phyloP scores from a whole-genome alignment of 2,888 invertebrate genomes.

The Panopea generosa region DNA sequence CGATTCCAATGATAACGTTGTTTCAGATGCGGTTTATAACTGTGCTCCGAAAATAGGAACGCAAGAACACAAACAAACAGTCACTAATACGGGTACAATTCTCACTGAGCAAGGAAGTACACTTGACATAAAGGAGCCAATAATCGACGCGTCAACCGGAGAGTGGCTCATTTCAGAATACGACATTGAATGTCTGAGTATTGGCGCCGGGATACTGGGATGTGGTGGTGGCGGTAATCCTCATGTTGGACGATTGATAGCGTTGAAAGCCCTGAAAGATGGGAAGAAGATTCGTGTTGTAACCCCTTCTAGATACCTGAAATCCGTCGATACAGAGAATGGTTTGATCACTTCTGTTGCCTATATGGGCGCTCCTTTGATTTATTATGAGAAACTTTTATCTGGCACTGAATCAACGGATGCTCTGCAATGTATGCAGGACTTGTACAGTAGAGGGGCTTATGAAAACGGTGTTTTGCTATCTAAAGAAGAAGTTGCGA shows the following conservation, averaged over 20 bases:
- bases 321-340: constrained; percentile 53
- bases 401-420: constrained; percentile 65
- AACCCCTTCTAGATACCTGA: constrained; percentile 68
- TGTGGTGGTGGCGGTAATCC: constrained; percentile 83
- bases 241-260: constrained; percentile 72
- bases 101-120: constrained; percentile 24
- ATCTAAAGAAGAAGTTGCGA: constrained; percentile 53
- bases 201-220: constrained; percentile 82
- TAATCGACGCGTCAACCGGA: constrained; percentile 64
- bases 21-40: constrained; percentile 16
- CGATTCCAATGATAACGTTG: neutral
- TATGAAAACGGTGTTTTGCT: constrained; percentile 63
- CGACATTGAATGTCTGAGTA: constrained; percentile 81
- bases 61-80: constrained; percentile 49
- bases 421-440: constrained; percentile 69
- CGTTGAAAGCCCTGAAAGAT: constrained; percentile 62
- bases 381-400: constrained; percentile 74
- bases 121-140: constrained; percentile 44
- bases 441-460: constrained; percentile 63
- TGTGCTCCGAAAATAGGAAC: neutral
- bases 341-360: constrained; percentile 69
- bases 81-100: constrained; percentile 49
- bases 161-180: constrained; percentile 79
- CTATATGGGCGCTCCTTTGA: constrained; percentile 79
- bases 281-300: constrained; percentile 78